phyloP scores from a whole-genome alignment of 2,888 invertebrate species.

The Amorpha juglandis region DNA sequence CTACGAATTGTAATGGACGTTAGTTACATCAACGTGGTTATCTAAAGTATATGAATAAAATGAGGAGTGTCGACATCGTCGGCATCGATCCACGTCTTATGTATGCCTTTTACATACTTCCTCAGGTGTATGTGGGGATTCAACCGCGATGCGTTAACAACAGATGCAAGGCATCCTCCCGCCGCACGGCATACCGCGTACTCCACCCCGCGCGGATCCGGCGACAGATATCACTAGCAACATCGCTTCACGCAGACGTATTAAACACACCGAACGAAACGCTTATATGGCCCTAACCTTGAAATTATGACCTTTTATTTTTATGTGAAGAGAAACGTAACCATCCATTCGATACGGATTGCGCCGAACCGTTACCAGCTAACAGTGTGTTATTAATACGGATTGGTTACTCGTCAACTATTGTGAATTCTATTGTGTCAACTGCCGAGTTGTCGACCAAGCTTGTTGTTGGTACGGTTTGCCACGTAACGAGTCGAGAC shows the following conservation, averaged over 20 bases:
- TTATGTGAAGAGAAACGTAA: slow-evolving; percentile 39
- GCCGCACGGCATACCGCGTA: slow-evolving; percentile 44
- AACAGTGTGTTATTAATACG: slow-evolving; percentile 12
- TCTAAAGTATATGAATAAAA: slow-evolving; percentile 36
- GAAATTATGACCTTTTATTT: slow-evolving; percentile 57
- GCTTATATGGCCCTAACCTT: slow-evolving; percentile 58
- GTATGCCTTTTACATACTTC: slow-evolving; percentile 75
- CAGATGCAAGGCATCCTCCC: slow-evolving; percentile 71
- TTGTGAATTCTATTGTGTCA: slow-evolving; percentile 11
- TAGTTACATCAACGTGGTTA: slow-evolving; percentile 11
- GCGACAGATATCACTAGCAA: slow-evolving; percentile 47
- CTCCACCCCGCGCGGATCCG: slow-evolving; percentile 41
- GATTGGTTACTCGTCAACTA: background rate
- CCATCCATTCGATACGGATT: background rate
- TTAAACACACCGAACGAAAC: slow-evolving; percentile 52
- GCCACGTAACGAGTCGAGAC: background rate
- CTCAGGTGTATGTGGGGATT: slow-evolving; percentile 78
- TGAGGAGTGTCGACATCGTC: slow-evolving; percentile 63
- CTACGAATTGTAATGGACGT: slow-evolving; percentile 16
- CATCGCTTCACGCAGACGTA: slow-evolving; percentile 39
- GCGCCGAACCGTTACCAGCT: slow-evolving; percentile 14
- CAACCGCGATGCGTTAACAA: slow-evolving; percentile 82
- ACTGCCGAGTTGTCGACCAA: background rate
- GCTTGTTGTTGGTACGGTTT: background rate
- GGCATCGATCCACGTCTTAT: slow-evolving; percentile 80